Conservation (phyloP, 1,140 invertebrate species). For the Diachasmimorpha longicaudata region DNA sequence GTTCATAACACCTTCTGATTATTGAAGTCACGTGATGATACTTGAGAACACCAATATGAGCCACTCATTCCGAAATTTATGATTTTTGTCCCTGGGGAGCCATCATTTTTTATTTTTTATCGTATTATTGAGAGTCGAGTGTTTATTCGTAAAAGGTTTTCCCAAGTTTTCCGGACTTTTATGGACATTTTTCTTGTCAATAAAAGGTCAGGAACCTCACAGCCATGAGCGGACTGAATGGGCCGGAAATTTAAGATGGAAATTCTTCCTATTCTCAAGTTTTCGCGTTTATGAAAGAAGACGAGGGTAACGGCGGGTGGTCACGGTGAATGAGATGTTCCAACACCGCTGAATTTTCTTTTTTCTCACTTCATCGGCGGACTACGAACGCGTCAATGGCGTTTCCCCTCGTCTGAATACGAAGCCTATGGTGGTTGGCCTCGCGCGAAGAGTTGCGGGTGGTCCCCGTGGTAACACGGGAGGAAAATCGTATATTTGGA, state of each 20-base stretch:
- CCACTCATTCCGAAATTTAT: no score
- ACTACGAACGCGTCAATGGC: slow-evolving; percentile 13
- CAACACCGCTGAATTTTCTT: slow-evolving; percentile 9
- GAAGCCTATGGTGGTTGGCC: background rate
- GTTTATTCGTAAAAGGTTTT: background rate
- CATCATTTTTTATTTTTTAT: background rate
- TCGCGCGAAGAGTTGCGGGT: background rate
- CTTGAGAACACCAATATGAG: no score
- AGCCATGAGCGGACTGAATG: background rate
- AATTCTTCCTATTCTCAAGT: background rate
- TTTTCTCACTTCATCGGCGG: background rate
- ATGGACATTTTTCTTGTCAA: background rate
- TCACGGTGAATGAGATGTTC: slow-evolving; percentile 5
- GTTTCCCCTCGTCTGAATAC: background rate
- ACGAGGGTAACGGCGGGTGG: slow-evolving; percentile 2
- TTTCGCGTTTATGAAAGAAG: slow-evolving; percentile 15
- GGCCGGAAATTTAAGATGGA: slow-evolving; percentile 17
- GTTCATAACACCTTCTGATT: no score
- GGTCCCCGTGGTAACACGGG: background rate
- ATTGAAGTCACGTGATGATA: no score
- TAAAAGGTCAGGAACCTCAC: slow-evolving; percentile 1
- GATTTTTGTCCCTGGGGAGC: background rate
- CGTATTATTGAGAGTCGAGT: background rate
- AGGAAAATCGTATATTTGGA: background rate
- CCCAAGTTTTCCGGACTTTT: background rate